Evolutionary conservation across 2,113 vertebrate genomes (phyloP).

Genomic region (Oostethus manadensis): DNA sequence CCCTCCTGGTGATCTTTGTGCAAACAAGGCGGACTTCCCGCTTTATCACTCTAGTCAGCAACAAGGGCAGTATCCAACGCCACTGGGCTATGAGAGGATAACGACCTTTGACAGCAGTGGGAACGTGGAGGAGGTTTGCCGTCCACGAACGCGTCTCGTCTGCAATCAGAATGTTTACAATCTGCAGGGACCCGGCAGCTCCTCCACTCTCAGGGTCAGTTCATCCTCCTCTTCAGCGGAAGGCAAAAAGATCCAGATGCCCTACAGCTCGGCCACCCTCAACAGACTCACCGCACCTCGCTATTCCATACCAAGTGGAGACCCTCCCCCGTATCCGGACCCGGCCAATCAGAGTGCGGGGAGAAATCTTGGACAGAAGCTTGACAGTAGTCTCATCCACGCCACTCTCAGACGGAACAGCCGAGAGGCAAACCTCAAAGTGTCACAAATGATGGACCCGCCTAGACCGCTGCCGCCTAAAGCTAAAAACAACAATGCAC

Average conservation of each 20-base stretch:
- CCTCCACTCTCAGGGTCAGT: conserved; percentile 86
- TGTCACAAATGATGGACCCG: conserved; percentile 82
- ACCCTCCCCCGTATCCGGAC: conserved; percentile 91
- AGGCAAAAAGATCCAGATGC: conserved; percentile 83
- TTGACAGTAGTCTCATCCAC: conserved; percentile 85
- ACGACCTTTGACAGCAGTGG: conserved; percentile 98
- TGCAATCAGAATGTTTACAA: conserved; percentile 92
- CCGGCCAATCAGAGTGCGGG: conserved; percentile 74
- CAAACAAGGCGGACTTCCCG: conserved; percentile 84
- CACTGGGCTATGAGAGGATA: conserved; percentile 91
- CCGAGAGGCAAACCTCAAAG: conserved; percentile 85
- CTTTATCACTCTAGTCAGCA: conserved; percentile 72
- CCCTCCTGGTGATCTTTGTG: conserved; percentile 75
- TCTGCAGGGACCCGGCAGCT: conserved; percentile 85
- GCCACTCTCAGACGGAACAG: conserved; percentile 88
- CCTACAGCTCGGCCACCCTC: conserved; percentile 87
- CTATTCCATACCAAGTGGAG: conserved; percentile 88
- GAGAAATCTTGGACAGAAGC: conserved; percentile 72
- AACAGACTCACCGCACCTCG: conserved; percentile 88
- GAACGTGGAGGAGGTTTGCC: conserved; percentile 95
- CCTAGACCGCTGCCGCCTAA: conserved; percentile 83
- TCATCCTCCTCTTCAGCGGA: conserved; percentile 76
- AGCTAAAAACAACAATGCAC: conserved; percentile 76
- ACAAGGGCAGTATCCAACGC: conserved; percentile 80
- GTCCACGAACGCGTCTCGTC: conserved; percentile 84